Base-by-base conservation (phyloP, 2,888 invertebrate genomes). In the Drosophila austrosaltans region DNA sequence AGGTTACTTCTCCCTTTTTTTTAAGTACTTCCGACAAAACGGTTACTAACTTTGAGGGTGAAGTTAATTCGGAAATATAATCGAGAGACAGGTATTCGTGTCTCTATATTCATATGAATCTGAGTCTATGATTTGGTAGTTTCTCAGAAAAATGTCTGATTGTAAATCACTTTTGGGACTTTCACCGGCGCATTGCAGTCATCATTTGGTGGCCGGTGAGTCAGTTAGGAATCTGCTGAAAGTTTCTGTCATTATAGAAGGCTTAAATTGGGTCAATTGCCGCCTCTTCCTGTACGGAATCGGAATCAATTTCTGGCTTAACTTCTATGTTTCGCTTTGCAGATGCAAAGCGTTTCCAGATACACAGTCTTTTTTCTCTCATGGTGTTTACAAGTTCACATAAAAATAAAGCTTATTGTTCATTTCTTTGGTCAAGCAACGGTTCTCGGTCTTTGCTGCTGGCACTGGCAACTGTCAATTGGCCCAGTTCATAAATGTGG, bases 401-500 rank as follows among this genome's bases (percentile, higher is more conserved):
- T 61, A n/a, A 48, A 22, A 54, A 67, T 78, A 78, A 72, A 78
- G 59, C 61, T 59, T 69, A 48, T 58, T 65, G 48, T 59, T 39
- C 42, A 16, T 53, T 25, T 48, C 40, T 40, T 42, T 60, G 44
- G 59, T 22, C 60, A 36, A 39, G 28, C 69, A 53, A n/a, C 58
- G 48, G 42, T 48, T 56, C 60, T 60, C 8, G 66, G 39, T 20
- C 48, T 32, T 10, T 5, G 74, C 56, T 42, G 60, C 36, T 20
- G 48, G 8, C 53, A 10, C 20, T 10, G 53, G 32, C 59, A 72
- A 72, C 77, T 74, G 81, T 72, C 83, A 84, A 84, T 87, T 89
- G 89, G 89, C 84, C 84, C 89, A 87, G 85, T 84, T 84, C 82
- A 79, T 79, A 79, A 79, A 87, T 82, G 89, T 76, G 84, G 84